A percentile compares a stretch with the other conserved stretches of the same genome.
phyloP scores from a whole-genome alignment of 2,113 vertebrate species.

The Gallinago undulata region DNA sequence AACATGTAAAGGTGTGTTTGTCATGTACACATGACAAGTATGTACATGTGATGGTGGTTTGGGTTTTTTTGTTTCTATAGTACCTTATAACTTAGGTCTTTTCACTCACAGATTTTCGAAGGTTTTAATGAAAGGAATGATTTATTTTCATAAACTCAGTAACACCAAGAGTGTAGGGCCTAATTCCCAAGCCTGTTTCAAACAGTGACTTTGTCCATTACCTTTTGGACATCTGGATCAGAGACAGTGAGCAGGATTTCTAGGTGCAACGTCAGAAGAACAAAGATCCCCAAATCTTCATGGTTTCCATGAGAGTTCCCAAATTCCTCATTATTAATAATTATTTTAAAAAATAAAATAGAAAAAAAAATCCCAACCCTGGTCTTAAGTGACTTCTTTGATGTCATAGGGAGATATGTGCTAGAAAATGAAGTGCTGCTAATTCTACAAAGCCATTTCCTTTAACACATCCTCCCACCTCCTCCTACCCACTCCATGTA shows the following conservation, averaged over 20 bases:
- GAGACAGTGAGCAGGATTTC: neutral
- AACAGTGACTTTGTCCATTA: neutral
- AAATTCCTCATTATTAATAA: neutral
- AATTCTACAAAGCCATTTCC: conserved; percentile 47
- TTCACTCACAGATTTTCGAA: neutral
- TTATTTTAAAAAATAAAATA: neutral
- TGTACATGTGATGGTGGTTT: neutral
- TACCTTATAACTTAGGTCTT: neutral
- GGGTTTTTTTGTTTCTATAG: neutral
- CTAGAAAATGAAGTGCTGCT: conserved; percentile 20
- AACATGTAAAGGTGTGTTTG: neutral
- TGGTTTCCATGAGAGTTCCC: neutral
- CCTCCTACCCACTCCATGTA: conserved; percentile 29
- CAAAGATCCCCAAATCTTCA: neutral
- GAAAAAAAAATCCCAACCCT: neutral
- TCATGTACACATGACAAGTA: neutral
- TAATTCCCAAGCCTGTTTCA: neutral
- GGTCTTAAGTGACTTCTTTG: neutral
- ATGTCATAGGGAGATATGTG: neutral
- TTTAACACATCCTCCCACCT: conserved; percentile 34
- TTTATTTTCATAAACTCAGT: neutral
- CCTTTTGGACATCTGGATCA: neutral
- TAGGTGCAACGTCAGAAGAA: neutral
- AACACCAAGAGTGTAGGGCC: neutral
- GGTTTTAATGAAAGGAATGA: neutral